These are phyloP conservation scores for Alca torda DNA, from an alignment of 2,797 vertebrate genomes.

Conservation along the genomic window DNA sequence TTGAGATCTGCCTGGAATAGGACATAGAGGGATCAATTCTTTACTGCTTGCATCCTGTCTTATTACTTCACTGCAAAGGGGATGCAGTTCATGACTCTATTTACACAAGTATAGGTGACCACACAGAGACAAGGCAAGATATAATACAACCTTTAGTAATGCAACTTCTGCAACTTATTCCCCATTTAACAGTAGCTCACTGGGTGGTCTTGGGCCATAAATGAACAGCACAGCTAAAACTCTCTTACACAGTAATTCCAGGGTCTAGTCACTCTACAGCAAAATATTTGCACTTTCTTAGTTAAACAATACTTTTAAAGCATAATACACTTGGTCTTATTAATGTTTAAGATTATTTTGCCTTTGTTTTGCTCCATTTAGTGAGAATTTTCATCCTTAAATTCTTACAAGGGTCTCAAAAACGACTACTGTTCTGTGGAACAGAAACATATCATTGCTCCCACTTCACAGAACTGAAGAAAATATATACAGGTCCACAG, in stretches of 20 bases:
- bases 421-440: accelerated
- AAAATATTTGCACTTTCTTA: neutral
- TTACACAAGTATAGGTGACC: conserved; percentile 1
- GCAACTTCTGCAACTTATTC: conserved; percentile 1
- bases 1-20: neutral
- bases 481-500: neutral
- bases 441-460: neutral
- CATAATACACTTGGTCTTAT: neutral
- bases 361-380: neutral
- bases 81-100: neutral
- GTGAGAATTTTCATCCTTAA: neutral
- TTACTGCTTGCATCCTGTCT: neutral
- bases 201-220: conserved; percentile 31
- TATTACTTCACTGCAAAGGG: neutral
- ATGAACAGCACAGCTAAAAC: neutral
- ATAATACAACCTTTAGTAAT: neutral
- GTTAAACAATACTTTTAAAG: neutral
- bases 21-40: neutral
- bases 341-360: neutral
- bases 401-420: neutral
- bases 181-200: neutral
- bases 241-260: neutral
- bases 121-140: conserved; percentile 1
- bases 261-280: neutral
- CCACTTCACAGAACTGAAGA: neutral